Evolutionary conservation across 2,113 vertebrate genomes (phyloP), one percentile per base, ranked within the genome.

Genomic region (Polyodon spathula): DNA sequence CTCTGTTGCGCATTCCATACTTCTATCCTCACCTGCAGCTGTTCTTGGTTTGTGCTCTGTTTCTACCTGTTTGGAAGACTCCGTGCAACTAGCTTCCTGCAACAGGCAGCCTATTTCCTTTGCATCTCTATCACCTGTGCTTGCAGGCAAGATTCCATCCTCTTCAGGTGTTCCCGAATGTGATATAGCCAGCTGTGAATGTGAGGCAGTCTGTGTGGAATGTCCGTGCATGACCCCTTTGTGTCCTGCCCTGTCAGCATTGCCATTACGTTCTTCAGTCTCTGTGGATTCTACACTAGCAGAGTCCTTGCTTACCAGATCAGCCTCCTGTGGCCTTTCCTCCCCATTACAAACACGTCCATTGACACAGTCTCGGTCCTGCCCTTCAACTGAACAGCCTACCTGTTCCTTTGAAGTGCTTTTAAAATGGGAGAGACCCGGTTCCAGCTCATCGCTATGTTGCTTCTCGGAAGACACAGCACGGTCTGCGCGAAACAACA

Each of bases 191-290:
- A n/a, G n/a, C n/a, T n/a, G n/a, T n/a, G n/a, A n/a, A n/a, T n/a
- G 61, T 52, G 46, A 56, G 27, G 7, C 11, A 12, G 63, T 53
- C 17, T 43, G 56, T 64, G 43, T 14, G 6, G 8, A 50, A 14
- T 50, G 7, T 50, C 46, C n/a, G 46, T 50, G 46, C 16, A 59
- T 61, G 54, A 14, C 39, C 56, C 65, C 61, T 54, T 16, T 44
- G 8, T 61, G 55, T 63, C 50, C 65, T 56, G 71, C 63, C 57
- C 63, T 60, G 44, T 48, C 59, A 37, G 37, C 54, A 52, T 63
- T 43, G 27, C 58, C 43, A 52, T n/a, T n/a, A n/a, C n/a, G n/a
- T n/a, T n/a, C n/a, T n/a, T n/a, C n/a, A n/a, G n/a, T n/a, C n/a
- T n/a, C n/a, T n/a, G n/a, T n/a, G n/a, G n/a, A n/a, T n/a, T n/a